Evolutionary conservation across 2,888 invertebrate species (phyloP).

Genomic region (Polyploca ridens): DNA sequence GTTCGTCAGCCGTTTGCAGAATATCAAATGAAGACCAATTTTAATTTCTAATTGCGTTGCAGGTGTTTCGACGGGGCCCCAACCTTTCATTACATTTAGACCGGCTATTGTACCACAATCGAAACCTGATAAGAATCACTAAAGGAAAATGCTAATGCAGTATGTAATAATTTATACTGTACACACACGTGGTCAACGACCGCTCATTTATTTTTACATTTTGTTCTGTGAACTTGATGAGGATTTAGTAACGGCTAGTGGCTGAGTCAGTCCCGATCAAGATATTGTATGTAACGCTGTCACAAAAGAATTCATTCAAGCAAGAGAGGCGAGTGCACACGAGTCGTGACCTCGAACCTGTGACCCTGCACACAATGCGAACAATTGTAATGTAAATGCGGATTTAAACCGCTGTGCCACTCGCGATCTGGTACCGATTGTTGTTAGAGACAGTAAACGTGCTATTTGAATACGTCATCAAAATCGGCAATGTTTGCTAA

Average conservation of each 20-base stretch:
- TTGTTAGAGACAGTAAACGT: slow-evolving; percentile 29
- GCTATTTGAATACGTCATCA: background rate
- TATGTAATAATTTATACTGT: slow-evolving; percentile 19
- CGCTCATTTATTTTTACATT: slow-evolving; percentile 32
- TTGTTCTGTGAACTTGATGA: slow-evolving; percentile 5
- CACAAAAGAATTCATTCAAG: slow-evolving; percentile 51
- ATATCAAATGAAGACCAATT: slow-evolving; percentile 53
- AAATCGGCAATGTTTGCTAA: background rate
- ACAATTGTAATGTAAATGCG: slow-evolving; percentile 77
- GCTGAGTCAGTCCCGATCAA: slow-evolving; percentile 20
- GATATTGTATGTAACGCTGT: slow-evolving; percentile 32
- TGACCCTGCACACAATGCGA: slow-evolving; percentile 74
- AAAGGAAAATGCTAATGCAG: slow-evolving; percentile 32
- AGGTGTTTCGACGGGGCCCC: slow-evolving; percentile 44
- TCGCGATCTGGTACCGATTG: slow-evolving; percentile 62
- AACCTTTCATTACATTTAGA: slow-evolving; percentile 49
- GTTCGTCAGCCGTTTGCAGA: slow-evolving; percentile 35
- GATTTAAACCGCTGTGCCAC: slow-evolving; percentile 63
- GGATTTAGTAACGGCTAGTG: slow-evolving; percentile 21
- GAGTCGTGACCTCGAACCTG: slow-evolving; percentile 75
- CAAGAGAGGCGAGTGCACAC: slow-evolving; percentile 53
- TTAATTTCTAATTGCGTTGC: slow-evolving; percentile 53
- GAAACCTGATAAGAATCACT: slow-evolving; percentile 48
- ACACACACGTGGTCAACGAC: slow-evolving; percentile 44
- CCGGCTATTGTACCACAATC: slow-evolving; percentile 40